Evolutionary conservation across 2,888 invertebrate genomes (phyloP), one percentile per base, ranked within the genome.

Genomic region (Laspeyria flexula): DNA sequence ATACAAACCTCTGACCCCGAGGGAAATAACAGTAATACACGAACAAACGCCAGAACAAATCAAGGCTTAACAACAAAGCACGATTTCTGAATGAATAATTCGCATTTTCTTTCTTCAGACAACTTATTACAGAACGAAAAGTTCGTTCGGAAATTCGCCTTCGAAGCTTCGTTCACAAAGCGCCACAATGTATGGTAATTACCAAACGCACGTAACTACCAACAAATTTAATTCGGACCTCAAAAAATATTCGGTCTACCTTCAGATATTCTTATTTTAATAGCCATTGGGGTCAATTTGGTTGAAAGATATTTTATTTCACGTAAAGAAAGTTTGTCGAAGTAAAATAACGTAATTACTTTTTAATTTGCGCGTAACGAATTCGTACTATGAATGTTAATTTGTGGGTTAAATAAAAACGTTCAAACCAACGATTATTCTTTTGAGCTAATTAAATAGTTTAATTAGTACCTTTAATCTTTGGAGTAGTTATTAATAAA

Each of bases 161-260:
- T 75, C 53, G 66, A 16, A 47, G 16, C 72, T 66, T 43, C n/a
- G 37, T 60, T 60, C 65, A 73, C 73, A 79, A 79, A 79, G 71
- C 55, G 54, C 44, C 43, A 44, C 55, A 62, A 79, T 73, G 59
- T 76, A 74, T 75, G 71, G 65, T 81, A 81, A 82, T 83, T 79
- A 76, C 60, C 41, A 29, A 61, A 66, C 39, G 49, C 56, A 43
- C 34, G 37, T 49, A 55, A 57, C 30, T 38, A 13, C 21, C 9
- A 10, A 35, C 41, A 55, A 50, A 12, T 42, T 54, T 45, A 39
- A 21, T 42, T 21, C 25, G 1, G 15, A 35, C 13, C 10, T 37
- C n/a, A 3, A 34, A 13, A 31, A 31, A 25, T 2, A 2, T 3
- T 13, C 15, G 6, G 38, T 2, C 1, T n/a, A 10, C 33, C 4